These are phyloP conservation scores for Melanotaenia duboulayi DNA, from an alignment of 2,113 vertebrate genomes.

Conservation along the genomic window DNA sequence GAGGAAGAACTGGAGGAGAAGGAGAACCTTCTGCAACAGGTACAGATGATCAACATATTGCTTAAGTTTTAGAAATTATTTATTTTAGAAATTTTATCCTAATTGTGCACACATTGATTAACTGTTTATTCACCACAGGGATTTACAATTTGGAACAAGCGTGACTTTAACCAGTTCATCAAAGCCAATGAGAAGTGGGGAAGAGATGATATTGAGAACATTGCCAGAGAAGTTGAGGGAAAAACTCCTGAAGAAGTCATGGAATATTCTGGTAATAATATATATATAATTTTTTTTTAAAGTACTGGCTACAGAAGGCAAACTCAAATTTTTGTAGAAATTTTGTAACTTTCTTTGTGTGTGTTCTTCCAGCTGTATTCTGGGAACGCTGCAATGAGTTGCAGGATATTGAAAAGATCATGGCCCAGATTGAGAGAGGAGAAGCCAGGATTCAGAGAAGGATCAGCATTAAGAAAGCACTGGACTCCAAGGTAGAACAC, in stretches of 20 bases:
- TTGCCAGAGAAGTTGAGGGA: constrained; percentile 96
- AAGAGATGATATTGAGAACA: constrained; percentile 98
- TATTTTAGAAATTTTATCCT: not conserved
- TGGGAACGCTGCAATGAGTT: constrained; percentile 99
- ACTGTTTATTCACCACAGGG: constrained; percentile 80
- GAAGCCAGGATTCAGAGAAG: constrained; percentile 98
- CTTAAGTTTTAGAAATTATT: not conserved
- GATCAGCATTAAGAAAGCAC: constrained; percentile 98
- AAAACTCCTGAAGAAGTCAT: constrained; percentile 99
- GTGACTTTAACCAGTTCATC: constrained; percentile 99
- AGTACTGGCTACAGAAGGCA: not conserved
- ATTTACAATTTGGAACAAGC: constrained; percentile 99
- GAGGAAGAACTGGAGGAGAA: constrained; percentile 98
- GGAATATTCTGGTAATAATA: constrained; percentile 98
- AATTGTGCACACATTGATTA: not conserved
- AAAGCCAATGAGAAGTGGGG: constrained; percentile 99
- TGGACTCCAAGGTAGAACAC: constrained; percentile 93
- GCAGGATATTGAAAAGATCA: constrained; percentile 99
- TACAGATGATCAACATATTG: constrained; percentile 53
- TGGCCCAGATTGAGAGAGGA: constrained; percentile 99
- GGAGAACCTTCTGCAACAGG: constrained; percentile 96
- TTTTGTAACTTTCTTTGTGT: constrained; percentile 4
- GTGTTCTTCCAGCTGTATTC: constrained; percentile 90
- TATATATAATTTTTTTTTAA: too few species aligned
- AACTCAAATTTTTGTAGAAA: not conserved